These are phyloP conservation scores for Yponomeuta evonymella DNA, from an alignment of 2,888 invertebrate species.

Conservation along the genomic window DNA sequence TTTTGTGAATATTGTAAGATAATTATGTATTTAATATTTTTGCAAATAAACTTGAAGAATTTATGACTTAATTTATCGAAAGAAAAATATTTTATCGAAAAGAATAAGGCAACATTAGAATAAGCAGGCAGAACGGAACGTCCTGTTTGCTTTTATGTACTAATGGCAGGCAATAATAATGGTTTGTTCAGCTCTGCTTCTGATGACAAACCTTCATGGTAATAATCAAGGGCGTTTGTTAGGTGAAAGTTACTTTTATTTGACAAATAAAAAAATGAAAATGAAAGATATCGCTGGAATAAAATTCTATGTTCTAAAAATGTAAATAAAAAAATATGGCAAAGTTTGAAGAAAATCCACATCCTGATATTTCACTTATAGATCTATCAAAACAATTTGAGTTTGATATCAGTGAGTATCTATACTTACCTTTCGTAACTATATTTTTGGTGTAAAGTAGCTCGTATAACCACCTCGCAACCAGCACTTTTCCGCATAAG, in stretches of 20 bases:
- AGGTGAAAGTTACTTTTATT: background rate
- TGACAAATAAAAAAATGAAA: conserved; percentile 18
- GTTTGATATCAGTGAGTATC: conserved; percentile 55
- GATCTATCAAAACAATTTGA: conserved; percentile 58
- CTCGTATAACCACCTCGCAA: too few species aligned
- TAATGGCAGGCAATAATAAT: background rate
- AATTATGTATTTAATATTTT: too few species aligned
- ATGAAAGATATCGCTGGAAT: conserved; percentile 9
- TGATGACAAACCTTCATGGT: too few species aligned
- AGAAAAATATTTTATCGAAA: too few species aligned
- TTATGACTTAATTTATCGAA: too few species aligned
- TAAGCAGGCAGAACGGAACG: background rate
- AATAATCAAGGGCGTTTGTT: too few species aligned
- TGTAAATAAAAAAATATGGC: conserved; percentile 34
- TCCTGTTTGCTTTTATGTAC: background rate
- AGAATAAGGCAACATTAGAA: background rate
- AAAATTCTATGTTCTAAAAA: background rate
- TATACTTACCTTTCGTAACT: too few species aligned
- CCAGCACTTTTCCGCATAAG: too few species aligned
- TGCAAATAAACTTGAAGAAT: too few species aligned
- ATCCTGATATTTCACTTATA: conserved; percentile 47
- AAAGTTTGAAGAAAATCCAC: conserved; percentile 11
- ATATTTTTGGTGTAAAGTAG: too few species aligned
- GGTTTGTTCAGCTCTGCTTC: background rate
- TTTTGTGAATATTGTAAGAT: too few species aligned